Evolutionary conservation across 2,797 vertebrate genomes (phyloP).

Genomic region (Sciaenops ocellatus): DNA sequence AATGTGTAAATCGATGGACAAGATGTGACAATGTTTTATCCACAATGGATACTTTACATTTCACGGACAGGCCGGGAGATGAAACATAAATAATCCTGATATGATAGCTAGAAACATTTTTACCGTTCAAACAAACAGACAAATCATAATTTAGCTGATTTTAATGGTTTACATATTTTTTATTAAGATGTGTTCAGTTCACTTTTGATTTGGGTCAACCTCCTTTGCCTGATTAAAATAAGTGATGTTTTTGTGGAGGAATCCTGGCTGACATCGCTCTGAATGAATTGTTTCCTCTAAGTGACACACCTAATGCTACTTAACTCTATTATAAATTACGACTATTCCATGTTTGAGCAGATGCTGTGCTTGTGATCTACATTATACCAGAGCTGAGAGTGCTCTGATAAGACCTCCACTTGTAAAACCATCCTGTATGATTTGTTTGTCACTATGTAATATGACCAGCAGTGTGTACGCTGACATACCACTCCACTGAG

Average conservation of each 20-base stretch:
- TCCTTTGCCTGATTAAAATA: neutral
- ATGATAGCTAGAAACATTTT: too few species aligned
- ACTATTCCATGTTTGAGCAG: neutral
- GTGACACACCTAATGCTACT: too few species aligned
- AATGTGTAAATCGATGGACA: constrained; percentile 8
- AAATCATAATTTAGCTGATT: too few species aligned
- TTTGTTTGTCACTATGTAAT: constrained; percentile 28
- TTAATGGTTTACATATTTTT: too few species aligned
- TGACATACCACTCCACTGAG: neutral
- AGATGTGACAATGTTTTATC: constrained; percentile 6
- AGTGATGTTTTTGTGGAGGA: neutral
- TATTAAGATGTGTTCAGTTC: neutral
- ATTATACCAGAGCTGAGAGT: neutral
- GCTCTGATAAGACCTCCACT: constrained; percentile 18
- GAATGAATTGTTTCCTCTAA: neutral
- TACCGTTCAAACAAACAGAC: too few species aligned
- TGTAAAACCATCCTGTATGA: constrained; percentile 47
- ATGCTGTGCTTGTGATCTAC: neutral
- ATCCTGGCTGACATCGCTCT: neutral
- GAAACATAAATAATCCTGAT: neutral
- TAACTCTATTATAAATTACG: neutral
- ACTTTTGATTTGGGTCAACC: neutral
- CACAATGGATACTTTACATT: neutral
- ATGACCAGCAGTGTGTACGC: constrained; percentile 8
- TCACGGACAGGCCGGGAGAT: neutral